Percentiles rank a stretch among this genome's conserved stretches.
Evolutionary conservation across 2,113 vertebrate genomes (phyloP).

Genomic region (Callipepla californica): DNA sequence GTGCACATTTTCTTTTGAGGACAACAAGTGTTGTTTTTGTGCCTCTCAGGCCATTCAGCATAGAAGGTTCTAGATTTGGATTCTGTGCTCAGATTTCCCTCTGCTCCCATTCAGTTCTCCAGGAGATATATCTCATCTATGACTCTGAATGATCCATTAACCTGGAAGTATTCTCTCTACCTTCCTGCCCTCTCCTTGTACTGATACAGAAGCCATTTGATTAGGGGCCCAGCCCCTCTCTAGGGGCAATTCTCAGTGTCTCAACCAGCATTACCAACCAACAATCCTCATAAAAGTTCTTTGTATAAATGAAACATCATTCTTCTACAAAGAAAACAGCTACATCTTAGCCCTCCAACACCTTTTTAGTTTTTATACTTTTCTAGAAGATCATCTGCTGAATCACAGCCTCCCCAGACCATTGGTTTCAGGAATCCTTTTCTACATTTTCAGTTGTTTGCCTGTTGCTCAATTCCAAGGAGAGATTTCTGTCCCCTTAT

Average conservation of each 20-base stretch:
- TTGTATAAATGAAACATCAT: background rate
- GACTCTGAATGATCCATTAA: background rate
- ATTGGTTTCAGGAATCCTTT: background rate
- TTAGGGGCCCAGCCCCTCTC: background rate
- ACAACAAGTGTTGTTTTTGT: background rate
- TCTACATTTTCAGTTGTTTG: background rate
- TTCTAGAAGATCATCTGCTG: background rate
- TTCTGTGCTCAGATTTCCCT: background rate
- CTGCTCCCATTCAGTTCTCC: background rate
- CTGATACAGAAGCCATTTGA: background rate
- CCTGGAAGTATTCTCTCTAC: background rate
- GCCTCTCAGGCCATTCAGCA: background rate
- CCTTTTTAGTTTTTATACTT: background rate
- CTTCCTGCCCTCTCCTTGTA: background rate
- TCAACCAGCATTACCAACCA: background rate
- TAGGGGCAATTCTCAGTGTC: background rate
- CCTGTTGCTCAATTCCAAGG: background rate
- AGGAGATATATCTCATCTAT: background rate
- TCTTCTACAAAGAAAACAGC: background rate
- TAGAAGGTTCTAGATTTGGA: background rate
- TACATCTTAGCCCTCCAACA: background rate
- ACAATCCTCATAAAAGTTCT: background rate
- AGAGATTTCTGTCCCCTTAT: background rate
- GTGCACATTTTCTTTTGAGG: background rate
- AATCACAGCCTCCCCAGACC: background rate